A percentile compares a stretch with the other conserved stretches of the same genome.
phyloP scores from a whole-genome alignment of 2,888 invertebrate genomes.

The Nymphalis urticae region DNA sequence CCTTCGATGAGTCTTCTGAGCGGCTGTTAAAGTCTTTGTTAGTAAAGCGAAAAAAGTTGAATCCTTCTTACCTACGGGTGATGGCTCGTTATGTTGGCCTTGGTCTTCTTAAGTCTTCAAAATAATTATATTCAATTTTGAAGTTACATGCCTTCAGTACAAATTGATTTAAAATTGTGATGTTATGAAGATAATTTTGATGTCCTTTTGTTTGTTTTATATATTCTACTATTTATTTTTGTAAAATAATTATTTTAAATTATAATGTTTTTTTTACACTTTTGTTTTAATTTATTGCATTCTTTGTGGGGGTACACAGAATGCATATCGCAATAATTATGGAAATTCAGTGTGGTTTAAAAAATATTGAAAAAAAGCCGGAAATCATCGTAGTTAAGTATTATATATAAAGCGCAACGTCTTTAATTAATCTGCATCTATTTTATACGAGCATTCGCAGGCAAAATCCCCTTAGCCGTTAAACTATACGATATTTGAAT shows the following conservation, averaged over 20 bases:
- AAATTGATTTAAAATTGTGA: background rate
- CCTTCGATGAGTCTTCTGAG: slow-evolving; percentile 66
- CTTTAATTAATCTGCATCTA: no score
- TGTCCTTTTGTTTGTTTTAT: slow-evolving; percentile 26
- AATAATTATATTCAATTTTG: slow-evolving; percentile 20
- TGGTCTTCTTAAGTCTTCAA: slow-evolving; percentile 57
- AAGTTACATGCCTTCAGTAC: no score
- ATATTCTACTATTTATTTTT: slow-evolving; percentile 28
- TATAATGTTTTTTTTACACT: background rate
- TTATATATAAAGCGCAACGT: no score
- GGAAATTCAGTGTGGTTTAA: no score
- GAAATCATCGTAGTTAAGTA: no score
- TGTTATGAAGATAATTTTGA: slow-evolving; percentile 5
- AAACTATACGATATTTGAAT: no score
- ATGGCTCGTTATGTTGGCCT: slow-evolving; percentile 77
- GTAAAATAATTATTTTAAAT: slow-evolving; percentile 11
- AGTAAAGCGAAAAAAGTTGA: slow-evolving; percentile 66
- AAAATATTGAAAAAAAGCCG: no score
- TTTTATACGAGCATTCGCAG: no score
- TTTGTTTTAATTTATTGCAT: slow-evolving; percentile 14
- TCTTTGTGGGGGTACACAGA: no score
- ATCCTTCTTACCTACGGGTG: slow-evolving; percentile 71
- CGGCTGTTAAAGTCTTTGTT: slow-evolving; percentile 61
- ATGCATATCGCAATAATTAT: no score
- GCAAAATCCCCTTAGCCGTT: no score